A percentile compares a stretch with the other conserved stretches of the same genome.
Conservation (phyloP, 2,797 vertebrate species). For the Sandelia bainsii region DNA sequence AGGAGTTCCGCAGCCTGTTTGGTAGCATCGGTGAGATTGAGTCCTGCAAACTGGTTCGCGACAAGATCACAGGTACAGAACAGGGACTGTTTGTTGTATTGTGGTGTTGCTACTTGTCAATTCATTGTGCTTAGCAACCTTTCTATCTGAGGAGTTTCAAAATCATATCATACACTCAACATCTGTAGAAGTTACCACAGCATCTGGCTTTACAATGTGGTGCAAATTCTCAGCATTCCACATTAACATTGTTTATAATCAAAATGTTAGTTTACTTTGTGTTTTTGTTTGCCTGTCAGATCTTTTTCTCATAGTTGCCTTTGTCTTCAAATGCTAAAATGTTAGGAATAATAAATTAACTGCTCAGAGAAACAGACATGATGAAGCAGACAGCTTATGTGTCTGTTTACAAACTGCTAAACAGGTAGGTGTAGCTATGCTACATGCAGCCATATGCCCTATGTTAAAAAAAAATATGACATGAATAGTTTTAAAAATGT, state of each 20-base stretch:
- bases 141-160: not conserved
- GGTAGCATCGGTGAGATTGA: slow-evolving; percentile 99
- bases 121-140: not conserved
- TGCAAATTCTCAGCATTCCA: not conserved
- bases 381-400: not conserved
- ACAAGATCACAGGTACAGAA: slow-evolving; percentile 98
- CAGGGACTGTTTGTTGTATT: not conserved
- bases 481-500: not conserved
- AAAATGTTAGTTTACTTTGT: not conserved
- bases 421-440: not conserved
- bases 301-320: not conserved
- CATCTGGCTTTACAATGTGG: not conserved
- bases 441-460: not conserved
- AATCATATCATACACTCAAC: not conserved
- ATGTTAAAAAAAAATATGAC: slow-evolving; percentile 6
- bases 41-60: slow-evolving; percentile 99
- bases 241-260: not conserved
- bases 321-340: slow-evolving; percentile 9
- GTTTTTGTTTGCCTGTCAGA: not conserved
- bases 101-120: not conserved
- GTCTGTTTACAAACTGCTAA: slow-evolving; percentile 2
- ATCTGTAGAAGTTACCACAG: not conserved
- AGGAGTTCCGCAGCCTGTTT: slow-evolving; percentile 99
- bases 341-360: not conserved
- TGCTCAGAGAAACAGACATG: not conserved